Base-by-base conservation (phyloP, 2,888 invertebrate genomes). In the Leucoptera coffeella region DNA sequence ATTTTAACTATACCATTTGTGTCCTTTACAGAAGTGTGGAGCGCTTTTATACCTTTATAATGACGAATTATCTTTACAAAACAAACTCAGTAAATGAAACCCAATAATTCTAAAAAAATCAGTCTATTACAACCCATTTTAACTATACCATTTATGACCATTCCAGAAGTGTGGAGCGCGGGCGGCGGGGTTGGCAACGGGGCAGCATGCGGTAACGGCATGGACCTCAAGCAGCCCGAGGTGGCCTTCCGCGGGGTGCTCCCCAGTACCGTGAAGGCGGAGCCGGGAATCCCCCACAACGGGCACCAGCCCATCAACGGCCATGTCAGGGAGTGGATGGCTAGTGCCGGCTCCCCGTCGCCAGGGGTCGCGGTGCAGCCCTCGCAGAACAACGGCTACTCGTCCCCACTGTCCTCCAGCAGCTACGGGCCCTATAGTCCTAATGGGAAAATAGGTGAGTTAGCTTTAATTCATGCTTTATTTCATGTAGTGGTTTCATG, bases 391-490 rank as follows among this genome's bases (percentile, higher is more conserved):
- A 85, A 86, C 44, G 89, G 89, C 29, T 90, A 88, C 57, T 83
- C 87, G 27, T 88, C 88, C 38, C 88, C 89, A 12, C 79, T 88
- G 73, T 88, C 87, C 28, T 83, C 86, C 11, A 82, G 87, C 57
- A 89, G 88, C 77, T 90, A 89, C 71, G 89, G 89, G 42, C 87
- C 88, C 2, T 89, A 89, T 58, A 89, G 88, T 69, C 89, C 89
- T 37, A 87, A 85, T 60, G 87, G 86, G 47, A 89, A 88, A 77
- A 79, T 85, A 75, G 86, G 89, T 88, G 43, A 81, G 85, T 75
- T n/a, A n/a, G n/a, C n/a, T n/a, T n/a, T n/a, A n/a, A n/a, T n/a
- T n/a, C n/a, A n/a, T n/a, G n/a, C n/a, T n/a, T n/a, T n/a, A n/a
- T n/a, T n/a, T n/a, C n/a, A n/a, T n/a, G n/a, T n/a, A n/a, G n/a